Conservation (phyloP, 1,140 invertebrate genomes). For the Leptinotarsa texana region DNA sequence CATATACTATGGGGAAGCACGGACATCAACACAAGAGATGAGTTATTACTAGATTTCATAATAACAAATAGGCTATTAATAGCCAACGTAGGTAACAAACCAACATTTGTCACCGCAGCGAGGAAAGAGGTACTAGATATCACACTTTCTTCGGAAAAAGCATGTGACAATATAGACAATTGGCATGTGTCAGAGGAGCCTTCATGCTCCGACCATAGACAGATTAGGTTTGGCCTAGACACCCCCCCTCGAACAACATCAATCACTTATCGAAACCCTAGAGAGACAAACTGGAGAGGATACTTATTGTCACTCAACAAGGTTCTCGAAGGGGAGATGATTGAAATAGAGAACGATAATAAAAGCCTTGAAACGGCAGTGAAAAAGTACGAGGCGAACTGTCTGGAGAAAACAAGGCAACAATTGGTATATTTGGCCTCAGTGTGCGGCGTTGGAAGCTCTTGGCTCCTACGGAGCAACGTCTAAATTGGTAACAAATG, state of each 20-base stretch:
- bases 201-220: slow-evolving; percentile 18
- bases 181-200: neutral
- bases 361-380: too few species aligned
- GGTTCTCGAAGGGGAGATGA: neutral
- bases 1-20: slow-evolving; percentile 22
- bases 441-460: too few species aligned
- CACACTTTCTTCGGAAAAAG: slow-evolving; percentile 1
- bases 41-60: too few species aligned
- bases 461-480: too few species aligned
- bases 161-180: neutral
- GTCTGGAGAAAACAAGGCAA: neutral
- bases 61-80: too few species aligned
- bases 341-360: neutral
- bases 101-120: neutral
- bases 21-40: too few species aligned
- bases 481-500: too few species aligned
- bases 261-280: slow-evolving; percentile 5
- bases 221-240: slow-evolving; percentile 3
- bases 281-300: slow-evolving; percentile 10
- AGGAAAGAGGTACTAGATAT: neutral
- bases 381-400: neutral
- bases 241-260: neutral
- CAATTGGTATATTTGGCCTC: too few species aligned
- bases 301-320: slow-evolving; percentile 2
- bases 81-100: too few species aligned